Base-by-base conservation (phyloP, 2,113 vertebrate genomes). In the Cnemophilus loriae region DNA sequence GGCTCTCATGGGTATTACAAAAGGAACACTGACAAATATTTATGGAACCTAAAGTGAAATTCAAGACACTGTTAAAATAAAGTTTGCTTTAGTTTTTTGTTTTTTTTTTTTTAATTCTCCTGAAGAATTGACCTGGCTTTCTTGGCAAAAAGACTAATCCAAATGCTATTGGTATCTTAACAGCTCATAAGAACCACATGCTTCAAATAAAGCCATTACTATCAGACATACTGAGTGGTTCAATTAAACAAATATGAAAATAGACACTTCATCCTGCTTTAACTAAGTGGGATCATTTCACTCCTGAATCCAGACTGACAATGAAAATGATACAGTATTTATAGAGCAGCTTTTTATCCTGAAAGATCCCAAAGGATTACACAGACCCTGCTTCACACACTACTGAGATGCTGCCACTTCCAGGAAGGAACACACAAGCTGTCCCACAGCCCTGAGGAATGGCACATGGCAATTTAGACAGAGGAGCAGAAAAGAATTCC, bases 31-130 rank as follows among this genome's bases (percentile, higher is more conserved):
- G 97, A 97, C 94, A 97, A 98, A 97, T 97, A 97, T 97, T 97
- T 98, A 97, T 97, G 96, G 97, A 98, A 97, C 97, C 97, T 95
- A 90, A 95, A 97, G 70, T 96, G 97, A 97, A 98, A 98, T 84
- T 93, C 91, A 96, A 97, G 97, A 97, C 93, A 91, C 95, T 96
- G 97, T 96, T 97, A 97, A 97, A 97, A 97, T 95, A 98, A 98
- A 97, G 97, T 97, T 97, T 97, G 91, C 89, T 93, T 97, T 95
- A 41, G 61, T 39, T 86, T 93, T 78, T 96, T 94, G 52, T n/a
- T 23, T 18, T 63, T 68, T 56, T 84, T 57, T 60, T 60, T 84
- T 65, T 20, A 23, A 78, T 94, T 95, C 95, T 97, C 79, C 74
- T 59, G 80, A 96, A 96, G 95, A 97, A 97, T 81, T 96, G 97